These are phyloP conservation scores for Meta bourneti DNA, from an alignment of 2,888 invertebrate genomes.

Conservation along the genomic window DNA sequence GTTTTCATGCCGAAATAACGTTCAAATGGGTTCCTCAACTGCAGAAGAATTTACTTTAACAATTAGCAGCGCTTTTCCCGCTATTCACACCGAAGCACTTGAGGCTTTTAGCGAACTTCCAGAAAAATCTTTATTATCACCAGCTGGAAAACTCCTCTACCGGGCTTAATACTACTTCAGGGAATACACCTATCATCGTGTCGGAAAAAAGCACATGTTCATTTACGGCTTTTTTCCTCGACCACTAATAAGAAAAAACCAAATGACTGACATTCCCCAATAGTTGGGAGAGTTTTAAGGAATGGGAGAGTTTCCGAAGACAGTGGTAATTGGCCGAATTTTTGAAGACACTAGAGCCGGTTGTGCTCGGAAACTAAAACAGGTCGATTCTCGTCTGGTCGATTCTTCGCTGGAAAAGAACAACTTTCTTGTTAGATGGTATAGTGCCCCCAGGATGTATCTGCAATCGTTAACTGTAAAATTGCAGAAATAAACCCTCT, in stretches of 20 bases:
- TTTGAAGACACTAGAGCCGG: constrained; percentile 17
- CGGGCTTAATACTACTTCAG: background rate
- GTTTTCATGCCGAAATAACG: background rate
- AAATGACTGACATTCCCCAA: constrained; percentile 38
- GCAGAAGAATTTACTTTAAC: background rate
- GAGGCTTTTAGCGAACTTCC: too few relatives aligned
- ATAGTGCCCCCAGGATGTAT: constrained; percentile 6
- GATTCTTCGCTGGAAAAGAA: constrained; percentile 18
- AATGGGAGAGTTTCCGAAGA: background rate
- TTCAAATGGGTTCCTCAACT: background rate
- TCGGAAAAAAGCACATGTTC: constrained; percentile 15
- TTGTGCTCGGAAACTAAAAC: constrained; percentile 14
- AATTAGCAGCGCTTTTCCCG: background rate
- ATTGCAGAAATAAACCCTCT: background rate
- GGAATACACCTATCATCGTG: background rate
- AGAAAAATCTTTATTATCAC: background rate
- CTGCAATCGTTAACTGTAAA: background rate
- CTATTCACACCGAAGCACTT: background rate
- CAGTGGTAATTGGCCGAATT: constrained; percentile 34
- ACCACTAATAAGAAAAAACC: constrained; percentile 19
- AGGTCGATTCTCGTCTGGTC: constrained; percentile 30
- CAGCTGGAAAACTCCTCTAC: background rate
- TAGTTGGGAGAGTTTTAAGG: constrained; percentile 38
- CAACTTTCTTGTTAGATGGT: constrained; percentile 1
- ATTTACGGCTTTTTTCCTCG: background rate